phyloP scores from a whole-genome alignment of 2,888 invertebrate genomes.

The Neoitamus cyanurus region DNA sequence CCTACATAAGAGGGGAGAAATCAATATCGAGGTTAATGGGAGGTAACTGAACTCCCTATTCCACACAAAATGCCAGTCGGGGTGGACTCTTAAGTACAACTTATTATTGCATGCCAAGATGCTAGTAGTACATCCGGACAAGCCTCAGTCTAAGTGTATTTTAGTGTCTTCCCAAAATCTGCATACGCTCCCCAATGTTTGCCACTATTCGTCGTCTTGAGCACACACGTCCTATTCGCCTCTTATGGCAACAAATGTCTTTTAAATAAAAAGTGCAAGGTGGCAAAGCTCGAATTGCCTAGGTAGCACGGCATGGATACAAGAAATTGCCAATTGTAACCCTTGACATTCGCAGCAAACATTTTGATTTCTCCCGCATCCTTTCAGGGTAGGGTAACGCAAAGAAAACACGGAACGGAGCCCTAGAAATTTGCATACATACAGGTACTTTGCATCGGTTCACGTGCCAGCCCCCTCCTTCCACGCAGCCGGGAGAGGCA shows the following conservation, averaged over 20 bases:
- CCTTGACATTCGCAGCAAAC: not conserved
- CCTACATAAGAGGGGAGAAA: too few relatives aligned
- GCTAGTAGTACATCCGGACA: not conserved
- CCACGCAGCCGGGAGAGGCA: not conserved
- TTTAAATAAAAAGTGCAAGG: not conserved
- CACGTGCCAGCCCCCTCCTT: not conserved
- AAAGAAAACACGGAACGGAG: conserved; percentile 27
- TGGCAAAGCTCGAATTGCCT: not conserved
- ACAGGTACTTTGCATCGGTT: conserved; percentile 25
- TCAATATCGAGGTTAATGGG: too few relatives aligned
- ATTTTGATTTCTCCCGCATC: not conserved
- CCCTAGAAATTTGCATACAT: conserved; percentile 36
- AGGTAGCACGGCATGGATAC: not conserved
- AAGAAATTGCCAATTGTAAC: not conserved
- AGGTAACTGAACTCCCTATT: too few relatives aligned
- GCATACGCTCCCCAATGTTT: not conserved
- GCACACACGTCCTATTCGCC: not conserved
- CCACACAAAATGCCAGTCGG: too few relatives aligned
- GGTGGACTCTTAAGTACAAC: not conserved
- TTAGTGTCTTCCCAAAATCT: not conserved
- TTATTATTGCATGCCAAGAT: not conserved
- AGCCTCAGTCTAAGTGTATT: too few relatives aligned
- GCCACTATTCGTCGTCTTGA: not conserved
- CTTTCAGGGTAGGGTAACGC: not conserved
- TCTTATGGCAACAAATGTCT: not conserved